These are phyloP conservation scores for Anas platyrhynchos DNA, from an alignment of 2,113 vertebrate genomes.

Conservation along the genomic window DNA sequence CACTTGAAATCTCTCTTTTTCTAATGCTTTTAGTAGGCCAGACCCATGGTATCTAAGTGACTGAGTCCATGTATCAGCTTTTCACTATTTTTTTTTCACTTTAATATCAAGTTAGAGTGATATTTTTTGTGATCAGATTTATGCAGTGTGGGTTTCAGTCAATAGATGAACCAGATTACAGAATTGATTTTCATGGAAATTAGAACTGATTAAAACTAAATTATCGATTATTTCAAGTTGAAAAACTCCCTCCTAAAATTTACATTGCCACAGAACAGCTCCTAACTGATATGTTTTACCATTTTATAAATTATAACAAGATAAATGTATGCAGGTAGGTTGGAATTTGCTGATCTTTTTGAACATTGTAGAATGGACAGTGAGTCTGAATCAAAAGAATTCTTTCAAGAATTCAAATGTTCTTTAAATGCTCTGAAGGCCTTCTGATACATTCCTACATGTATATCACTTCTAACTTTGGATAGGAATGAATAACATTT, in stretches of 20 bases:
- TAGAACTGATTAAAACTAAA: slow-evolving; percentile 26
- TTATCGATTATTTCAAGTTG: slow-evolving; percentile 43
- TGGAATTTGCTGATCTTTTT: neutral
- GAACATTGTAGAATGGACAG: neutral
- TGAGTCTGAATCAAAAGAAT: neutral
- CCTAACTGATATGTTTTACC: neutral
- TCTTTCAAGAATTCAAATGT: neutral
- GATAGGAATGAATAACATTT: neutral
- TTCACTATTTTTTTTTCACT: neutral
- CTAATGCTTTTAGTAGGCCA: neutral
- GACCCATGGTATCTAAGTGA: neutral
- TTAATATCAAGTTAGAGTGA: neutral
- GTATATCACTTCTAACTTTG: neutral
- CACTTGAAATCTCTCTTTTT: neutral
- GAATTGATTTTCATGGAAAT: slow-evolving; percentile 45
- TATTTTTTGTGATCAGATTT: neutral
- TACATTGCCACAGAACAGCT: neutral
- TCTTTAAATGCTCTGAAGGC: neutral
- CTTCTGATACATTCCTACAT: neutral
- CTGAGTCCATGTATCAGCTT: neutral
- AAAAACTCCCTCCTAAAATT: slow-evolving; percentile 11
- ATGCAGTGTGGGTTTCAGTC: neutral
- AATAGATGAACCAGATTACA: neutral
- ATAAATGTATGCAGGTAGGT: neutral
- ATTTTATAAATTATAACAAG: neutral